Evolutionary conservation across 2,888 invertebrate genomes (phyloP).

Genomic region (Onchidella celtica): DNA sequence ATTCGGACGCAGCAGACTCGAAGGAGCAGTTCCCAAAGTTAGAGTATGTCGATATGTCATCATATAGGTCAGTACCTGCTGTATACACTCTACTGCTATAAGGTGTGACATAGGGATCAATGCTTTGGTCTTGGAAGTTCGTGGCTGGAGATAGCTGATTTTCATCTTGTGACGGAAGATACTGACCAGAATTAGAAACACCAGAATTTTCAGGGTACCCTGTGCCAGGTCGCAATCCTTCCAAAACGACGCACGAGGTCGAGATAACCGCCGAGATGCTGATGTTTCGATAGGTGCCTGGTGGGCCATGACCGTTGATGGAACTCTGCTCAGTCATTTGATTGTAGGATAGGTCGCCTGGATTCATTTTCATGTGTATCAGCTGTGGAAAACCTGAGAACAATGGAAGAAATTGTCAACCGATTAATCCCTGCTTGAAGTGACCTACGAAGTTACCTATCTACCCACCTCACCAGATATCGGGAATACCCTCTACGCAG

Average conservation of each 20-base stretch:
- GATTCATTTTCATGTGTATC: constrained; percentile 9
- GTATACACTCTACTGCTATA: not conserved
- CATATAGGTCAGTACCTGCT: not conserved
- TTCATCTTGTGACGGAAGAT: not conserved
- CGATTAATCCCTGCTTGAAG: too few relatives aligned
- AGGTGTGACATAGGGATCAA: too few relatives aligned
- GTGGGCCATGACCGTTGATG: not conserved
- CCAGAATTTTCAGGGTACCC: not conserved
- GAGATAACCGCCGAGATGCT: constrained; percentile 56
- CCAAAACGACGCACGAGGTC: constrained; percentile 52
- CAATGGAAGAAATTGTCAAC: too few relatives aligned
- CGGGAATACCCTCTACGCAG: too few relatives aligned
- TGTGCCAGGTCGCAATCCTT: constrained; percentile 33
- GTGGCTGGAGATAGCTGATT: not conserved
- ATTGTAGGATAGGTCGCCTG: not conserved
- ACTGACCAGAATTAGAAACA: not conserved
- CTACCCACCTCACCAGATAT: too few relatives aligned
- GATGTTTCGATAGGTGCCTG: constrained; percentile 35
- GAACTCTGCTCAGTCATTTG: not conserved
- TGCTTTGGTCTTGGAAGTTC: too few relatives aligned
- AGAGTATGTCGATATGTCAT: not conserved
- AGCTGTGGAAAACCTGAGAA: too few relatives aligned
- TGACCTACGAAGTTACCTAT: too few relatives aligned
- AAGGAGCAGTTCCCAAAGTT: constrained; percentile 4
- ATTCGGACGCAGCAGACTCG: constrained; percentile 25